A percentile compares a stretch with the other conserved stretches of the same genome.
Evolutionary conservation across 1,140 invertebrate species (phyloP).

Genomic region (Mya arenaria): DNA sequence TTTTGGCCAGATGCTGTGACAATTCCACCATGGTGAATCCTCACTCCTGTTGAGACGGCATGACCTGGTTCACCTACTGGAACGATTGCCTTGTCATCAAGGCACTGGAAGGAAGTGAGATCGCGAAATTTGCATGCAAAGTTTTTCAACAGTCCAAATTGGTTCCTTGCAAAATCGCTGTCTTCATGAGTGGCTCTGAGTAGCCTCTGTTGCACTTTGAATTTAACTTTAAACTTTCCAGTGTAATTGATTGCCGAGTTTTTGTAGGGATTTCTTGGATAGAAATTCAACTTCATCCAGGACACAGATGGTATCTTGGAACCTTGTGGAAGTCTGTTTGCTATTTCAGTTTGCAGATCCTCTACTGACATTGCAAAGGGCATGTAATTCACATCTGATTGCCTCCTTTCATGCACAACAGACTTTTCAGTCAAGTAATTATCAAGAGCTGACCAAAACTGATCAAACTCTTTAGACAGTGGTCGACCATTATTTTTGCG

Average conservation of each 20-base stretch:
- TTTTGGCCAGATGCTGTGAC: no score
- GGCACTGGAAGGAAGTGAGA: background rate
- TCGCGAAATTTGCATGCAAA: slow-evolving; percentile 18
- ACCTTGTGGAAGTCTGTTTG: background rate
- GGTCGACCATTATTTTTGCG: background rate
- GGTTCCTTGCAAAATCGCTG: slow-evolving; percentile 1
- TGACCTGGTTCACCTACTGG: slow-evolving; percentile 44
- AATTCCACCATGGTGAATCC: slow-evolving; percentile 25
- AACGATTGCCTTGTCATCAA: slow-evolving; percentile 54
- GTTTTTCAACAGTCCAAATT: slow-evolving; percentile 23
- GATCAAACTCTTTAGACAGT: background rate
- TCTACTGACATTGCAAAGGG: slow-evolving; percentile 16
- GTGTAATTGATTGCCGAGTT: slow-evolving; percentile 37
- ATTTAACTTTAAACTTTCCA: slow-evolving; percentile 42
- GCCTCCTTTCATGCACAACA: slow-evolving; percentile 13
- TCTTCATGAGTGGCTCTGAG: slow-evolving; percentile 20
- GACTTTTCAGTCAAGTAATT: slow-evolving; percentile 1
- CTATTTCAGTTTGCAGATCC: background rate
- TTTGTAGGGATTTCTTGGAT: slow-evolving; percentile 6
- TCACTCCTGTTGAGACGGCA: slow-evolving; percentile 21
- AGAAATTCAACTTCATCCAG: slow-evolving; percentile 37
- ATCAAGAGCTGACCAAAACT: background rate
- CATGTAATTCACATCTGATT: slow-evolving; percentile 32
- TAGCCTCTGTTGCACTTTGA: slow-evolving; percentile 41
- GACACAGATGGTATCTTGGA: slow-evolving; percentile 19